phyloP scores from a whole-genome alignment of 2,113 vertebrate species.

The Ceratotherium simum region DNA sequence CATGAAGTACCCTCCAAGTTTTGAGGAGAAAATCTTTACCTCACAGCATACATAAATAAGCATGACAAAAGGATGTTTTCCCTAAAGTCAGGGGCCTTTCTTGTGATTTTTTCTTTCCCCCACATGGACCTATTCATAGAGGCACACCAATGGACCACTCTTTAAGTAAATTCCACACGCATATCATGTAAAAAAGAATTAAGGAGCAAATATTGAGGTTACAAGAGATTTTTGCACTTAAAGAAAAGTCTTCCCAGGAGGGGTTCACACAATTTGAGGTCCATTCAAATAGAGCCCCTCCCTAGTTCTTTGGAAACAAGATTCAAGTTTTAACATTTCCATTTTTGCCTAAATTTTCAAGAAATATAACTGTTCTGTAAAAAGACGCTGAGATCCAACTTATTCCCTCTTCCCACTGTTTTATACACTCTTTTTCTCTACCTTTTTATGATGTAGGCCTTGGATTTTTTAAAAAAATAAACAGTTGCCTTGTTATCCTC shows the following conservation, averaged over 20 bases:
- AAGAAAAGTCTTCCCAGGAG: not conserved
- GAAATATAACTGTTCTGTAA: not conserved
- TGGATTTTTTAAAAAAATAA: conserved; percentile 26
- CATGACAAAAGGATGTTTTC: not conserved
- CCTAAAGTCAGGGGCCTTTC: not conserved
- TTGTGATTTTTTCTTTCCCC: not conserved
- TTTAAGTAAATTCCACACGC: not conserved
- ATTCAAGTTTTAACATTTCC: not conserved
- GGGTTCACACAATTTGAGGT: not conserved
- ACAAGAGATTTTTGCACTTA: not conserved
- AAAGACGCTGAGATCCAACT: not conserved
- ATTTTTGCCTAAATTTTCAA: not conserved
- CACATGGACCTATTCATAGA: not conserved
- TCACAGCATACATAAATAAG: not conserved
- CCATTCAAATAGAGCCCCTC: not conserved
- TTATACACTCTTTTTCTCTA: not conserved
- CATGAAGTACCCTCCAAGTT: not conserved
- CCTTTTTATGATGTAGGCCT: not conserved
- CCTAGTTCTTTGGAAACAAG: conserved; percentile 23
- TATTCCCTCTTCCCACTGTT: not conserved
- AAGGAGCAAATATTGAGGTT: not conserved
- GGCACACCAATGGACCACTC: not conserved
- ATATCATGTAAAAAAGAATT: not conserved
- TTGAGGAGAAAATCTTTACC: not conserved
- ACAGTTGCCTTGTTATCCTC: not conserved